Base-by-base conservation (phyloP, 2,797 vertebrate genomes). In the Valencia hispanica region DNA sequence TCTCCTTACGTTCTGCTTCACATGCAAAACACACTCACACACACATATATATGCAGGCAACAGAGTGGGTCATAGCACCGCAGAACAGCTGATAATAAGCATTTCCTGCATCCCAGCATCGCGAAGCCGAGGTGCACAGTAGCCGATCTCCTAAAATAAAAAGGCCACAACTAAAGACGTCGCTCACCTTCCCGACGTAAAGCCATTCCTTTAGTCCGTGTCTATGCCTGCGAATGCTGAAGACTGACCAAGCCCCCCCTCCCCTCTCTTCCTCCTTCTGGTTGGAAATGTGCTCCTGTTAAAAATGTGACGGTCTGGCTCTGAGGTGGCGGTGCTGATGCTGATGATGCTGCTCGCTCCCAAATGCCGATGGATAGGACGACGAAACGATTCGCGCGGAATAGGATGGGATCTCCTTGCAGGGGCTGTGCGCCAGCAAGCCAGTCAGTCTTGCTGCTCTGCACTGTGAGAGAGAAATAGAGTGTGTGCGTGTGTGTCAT, bases 201-300 rank as follows among this genome's bases (percentile, higher is more conserved):
- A 94, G 89, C 92, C 94, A 95, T 95, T 87, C 89, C 92, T 92
- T 88, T 90, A 92, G 92, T 94, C 89, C 92, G 87, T 91, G 87
- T 82, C 93, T 93, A 82, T 77, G 80, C 90, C 84, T 73, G 87
- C 83, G 83, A 87, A 90, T 12, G 86, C 78, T 79, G 81, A 86
- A 91, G 84, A 87, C 80, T 59, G 85, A 83, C 89, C 91, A 92
- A 89, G 87, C 82, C 27, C 27, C 1, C 55, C n/a, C 27, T 9
- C 57, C n/a, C n/a, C 17, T 7, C n/a, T n/a, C 32, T 30, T 11
- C 59, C 15, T 61, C 57, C 30, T 34, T 1, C 57, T 65, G 22
- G 22, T 14, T 43, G 63, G 63, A 43, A 43, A 66, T 66, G 63
- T 66, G 84, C 83, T 87, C 82, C 85, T 73, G 84, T 36, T 71